phyloP scores from a whole-genome alignment of 1,140 invertebrate genomes.

The Pentalonia nigronervosa region DNA sequence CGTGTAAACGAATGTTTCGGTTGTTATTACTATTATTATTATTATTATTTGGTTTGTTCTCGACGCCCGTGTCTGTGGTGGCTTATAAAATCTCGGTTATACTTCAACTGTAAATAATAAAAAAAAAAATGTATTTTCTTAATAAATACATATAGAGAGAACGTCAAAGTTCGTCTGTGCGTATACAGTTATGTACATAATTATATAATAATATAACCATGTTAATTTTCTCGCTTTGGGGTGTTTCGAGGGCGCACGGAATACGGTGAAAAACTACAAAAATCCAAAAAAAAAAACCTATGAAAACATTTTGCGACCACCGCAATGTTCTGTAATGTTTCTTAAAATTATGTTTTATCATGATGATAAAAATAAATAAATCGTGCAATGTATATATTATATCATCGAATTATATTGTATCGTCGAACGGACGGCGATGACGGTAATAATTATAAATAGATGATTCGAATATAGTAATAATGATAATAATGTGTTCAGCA shows the following conservation, averaged over 20 bases:
- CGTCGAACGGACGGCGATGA: background rate
- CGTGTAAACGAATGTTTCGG: background rate
- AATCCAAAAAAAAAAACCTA: background rate
- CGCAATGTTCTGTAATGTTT: background rate
- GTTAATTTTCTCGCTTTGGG: background rate
- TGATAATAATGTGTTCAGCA: constrained; percentile 29
- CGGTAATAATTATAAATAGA: background rate
- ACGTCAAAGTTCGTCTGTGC: background rate
- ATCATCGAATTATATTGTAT: background rate
- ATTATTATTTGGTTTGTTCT: background rate
- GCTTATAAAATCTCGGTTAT: background rate
- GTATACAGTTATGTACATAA: background rate
- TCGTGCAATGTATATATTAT: background rate
- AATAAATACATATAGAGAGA: background rate
- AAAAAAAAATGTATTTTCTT: background rate
- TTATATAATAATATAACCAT: background rate
- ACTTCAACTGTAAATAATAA: constrained; percentile 10
- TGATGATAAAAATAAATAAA: background rate
- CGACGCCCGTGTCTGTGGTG: background rate
- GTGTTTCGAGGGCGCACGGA: background rate
- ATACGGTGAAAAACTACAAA: background rate
- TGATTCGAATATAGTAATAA: background rate
- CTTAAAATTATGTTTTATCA: background rate
- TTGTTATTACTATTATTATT: background rate
- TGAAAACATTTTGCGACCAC: background rate